Conservation (phyloP, 2,797 vertebrate species). For the Sebastes miniatus region DNA sequence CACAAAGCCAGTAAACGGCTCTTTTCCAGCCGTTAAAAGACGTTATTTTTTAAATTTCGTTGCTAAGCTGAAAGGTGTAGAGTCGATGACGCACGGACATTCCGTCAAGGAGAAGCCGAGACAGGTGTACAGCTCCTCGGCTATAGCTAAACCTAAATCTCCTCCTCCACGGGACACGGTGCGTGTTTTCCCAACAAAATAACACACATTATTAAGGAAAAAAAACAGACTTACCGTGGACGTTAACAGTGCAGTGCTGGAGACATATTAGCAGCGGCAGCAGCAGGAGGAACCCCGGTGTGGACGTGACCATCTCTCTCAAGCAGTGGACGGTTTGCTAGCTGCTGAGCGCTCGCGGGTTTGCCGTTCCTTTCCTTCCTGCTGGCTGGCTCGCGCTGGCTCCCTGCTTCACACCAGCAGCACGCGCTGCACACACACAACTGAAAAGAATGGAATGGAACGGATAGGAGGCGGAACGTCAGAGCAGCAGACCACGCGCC, state of each 20-base stretch:
- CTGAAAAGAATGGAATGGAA: neutral
- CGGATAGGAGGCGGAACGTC: neutral
- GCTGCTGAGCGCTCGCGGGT: slow-evolving; percentile 54
- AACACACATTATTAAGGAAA: neutral
- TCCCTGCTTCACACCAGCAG: slow-evolving; percentile 27
- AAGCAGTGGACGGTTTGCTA: slow-evolving; percentile 37
- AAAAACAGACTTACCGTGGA: slow-evolving; percentile 54
- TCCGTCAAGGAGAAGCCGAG: slow-evolving; percentile 34
- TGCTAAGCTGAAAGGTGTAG: slow-evolving; percentile 15
- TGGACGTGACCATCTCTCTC: slow-evolving; percentile 66
- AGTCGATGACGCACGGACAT: slow-evolving; percentile 19
- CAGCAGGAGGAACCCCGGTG: slow-evolving; percentile 57
- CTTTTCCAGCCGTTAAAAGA: neutral
- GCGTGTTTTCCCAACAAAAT: neutral
- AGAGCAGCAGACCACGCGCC: slow-evolving; percentile 47
- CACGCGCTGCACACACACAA: slow-evolving; percentile 34
- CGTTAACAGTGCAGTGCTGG: slow-evolving; percentile 26
- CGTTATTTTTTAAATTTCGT: neutral
- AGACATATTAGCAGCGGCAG: slow-evolving; percentile 62
- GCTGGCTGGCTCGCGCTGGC: slow-evolving; percentile 21
- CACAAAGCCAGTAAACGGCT: neutral
- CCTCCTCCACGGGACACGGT: neutral
- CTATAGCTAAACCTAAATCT: slow-evolving; percentile 34
- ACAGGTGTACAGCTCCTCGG: slow-evolving; percentile 52
- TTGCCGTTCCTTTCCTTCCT: slow-evolving; percentile 7